phyloP scores from a whole-genome alignment of 2,797 vertebrate species.

The Erpetoichthys calabaricus region DNA sequence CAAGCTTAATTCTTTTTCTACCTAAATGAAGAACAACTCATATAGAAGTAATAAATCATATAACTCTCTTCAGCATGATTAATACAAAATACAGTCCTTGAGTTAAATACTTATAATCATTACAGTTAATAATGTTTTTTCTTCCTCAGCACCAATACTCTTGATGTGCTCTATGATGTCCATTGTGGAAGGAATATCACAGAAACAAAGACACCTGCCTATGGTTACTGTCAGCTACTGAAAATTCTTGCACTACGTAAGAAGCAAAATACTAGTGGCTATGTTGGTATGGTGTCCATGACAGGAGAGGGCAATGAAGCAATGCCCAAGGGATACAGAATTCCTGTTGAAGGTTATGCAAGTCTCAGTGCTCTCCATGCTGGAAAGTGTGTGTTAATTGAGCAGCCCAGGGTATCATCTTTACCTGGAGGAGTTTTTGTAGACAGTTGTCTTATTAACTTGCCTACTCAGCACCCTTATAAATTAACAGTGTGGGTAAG shows the following conservation, averaged over 20 bases:
- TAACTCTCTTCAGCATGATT: too few species aligned
- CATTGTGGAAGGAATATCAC: not conserved
- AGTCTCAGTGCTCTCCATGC: not conserved
- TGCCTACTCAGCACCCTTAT: not conserved
- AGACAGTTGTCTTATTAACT: not conserved
- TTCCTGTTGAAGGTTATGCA: slow-evolving; percentile 7
- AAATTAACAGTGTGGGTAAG: slow-evolving; percentile 9
- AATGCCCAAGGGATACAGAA: slow-evolving; percentile 3
- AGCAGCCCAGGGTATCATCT: slow-evolving; percentile 3
- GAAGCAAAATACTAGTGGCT: too few species aligned
- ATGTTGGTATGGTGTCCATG: too few species aligned
- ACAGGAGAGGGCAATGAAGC: too few species aligned
- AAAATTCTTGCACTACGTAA: too few species aligned
- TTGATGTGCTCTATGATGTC: slow-evolving; percentile 8
- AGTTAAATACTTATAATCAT: too few species aligned
- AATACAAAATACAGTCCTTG: too few species aligned
- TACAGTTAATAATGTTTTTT: too few species aligned
- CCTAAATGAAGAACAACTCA: too few species aligned
- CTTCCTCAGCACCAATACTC: slow-evolving; percentile 9
- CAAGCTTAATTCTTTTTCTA: too few species aligned
- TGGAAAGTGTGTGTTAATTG: not conserved
- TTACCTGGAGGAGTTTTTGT: slow-evolving; percentile 6
- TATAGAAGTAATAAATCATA: too few species aligned
- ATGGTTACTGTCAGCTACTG: too few species aligned
- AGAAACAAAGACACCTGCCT: not conserved